These are phyloP conservation scores for Dryococelus australis DNA, from an alignment of 2,888 invertebrate species.

Conservation along the genomic window DNA sequence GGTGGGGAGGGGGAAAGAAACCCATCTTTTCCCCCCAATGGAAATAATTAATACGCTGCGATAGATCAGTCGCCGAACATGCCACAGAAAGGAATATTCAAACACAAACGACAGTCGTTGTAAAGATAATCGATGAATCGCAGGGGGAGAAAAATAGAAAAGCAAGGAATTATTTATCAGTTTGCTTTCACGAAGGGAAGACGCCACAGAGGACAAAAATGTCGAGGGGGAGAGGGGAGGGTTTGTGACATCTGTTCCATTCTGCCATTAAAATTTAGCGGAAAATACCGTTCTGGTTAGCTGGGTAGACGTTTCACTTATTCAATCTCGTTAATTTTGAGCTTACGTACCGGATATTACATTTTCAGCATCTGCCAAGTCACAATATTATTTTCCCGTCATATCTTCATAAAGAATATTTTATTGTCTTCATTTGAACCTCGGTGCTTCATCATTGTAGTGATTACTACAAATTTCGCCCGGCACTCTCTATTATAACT, in stretches of 20 bases:
- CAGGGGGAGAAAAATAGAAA: neutral
- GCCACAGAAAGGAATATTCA: constrained; percentile 9
- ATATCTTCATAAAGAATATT: neutral
- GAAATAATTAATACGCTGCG: neutral
- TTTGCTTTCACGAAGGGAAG: neutral
- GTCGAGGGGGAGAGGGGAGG: too few species aligned
- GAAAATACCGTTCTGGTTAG: neutral
- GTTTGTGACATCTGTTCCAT: constrained; percentile 16
- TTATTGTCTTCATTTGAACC: neutral
- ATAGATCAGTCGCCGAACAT: neutral
- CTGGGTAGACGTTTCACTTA: neutral
- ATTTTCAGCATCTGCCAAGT: neutral
- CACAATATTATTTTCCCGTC: neutral
- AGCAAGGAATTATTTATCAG: neutral
- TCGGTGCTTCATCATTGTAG: neutral
- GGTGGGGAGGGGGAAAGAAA: too few species aligned
- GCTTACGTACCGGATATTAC: neutral
- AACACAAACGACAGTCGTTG: neutral
- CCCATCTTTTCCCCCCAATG: neutral
- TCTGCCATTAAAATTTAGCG: constrained; percentile 7
- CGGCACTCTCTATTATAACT: too few species aligned
- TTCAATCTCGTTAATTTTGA: neutral
- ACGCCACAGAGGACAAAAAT: neutral
- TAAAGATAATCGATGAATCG: neutral
- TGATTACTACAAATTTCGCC: too few species aligned